Base-by-base conservation (phyloP, 2,888 invertebrate species). In the Cephus spinipes region DNA sequence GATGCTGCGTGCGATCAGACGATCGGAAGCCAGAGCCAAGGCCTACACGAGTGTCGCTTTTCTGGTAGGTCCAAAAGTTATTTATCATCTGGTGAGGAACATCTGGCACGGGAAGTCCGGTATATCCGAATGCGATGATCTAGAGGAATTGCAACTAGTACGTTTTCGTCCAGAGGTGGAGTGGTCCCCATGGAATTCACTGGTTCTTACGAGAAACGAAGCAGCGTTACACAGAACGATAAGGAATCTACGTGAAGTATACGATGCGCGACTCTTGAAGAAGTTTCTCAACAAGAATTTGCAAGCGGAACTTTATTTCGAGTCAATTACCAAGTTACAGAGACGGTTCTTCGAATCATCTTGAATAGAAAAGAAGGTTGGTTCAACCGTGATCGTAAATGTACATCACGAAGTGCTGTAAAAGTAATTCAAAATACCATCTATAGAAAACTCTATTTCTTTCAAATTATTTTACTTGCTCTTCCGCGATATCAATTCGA, bases 101-200 rank as follows among this genome's bases (percentile, higher is more conserved):
- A 95, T 98, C 80, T 98, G 98, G 98, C 96, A 97, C 89, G 94
- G 96, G 0, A 97, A 96, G 92, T 98, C 98, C 0, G 95, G 95
- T 1, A 93, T 98, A 71, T 97, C 97, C 85, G 97, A 97, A 87
- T 95, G 94, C 88, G 93, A 93, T 81, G 96, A 97, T 87, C 92
- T 97, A 23, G 94, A 94, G 75, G 94, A 96, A 84, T 92, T 98
- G 80, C 93, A 94, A 87, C 92, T 98, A 80, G 95, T 95, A 78
- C 94, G 98, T 32, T 98, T 98, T 96, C 93, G 94, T 82, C 93
- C 94, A 55, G 92, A 94, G 69, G 93, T 94, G 81, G 96, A 96
- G 84, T 98, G 98, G 98, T 94, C 97, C 0, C 98, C 98, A 0
- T 98, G 98, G 98, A 98, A 98, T 91, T 97, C 96, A 89, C 94